phyloP scores from a whole-genome alignment of 2,888 invertebrate genomes.

The Antheraea yamamai region DNA sequence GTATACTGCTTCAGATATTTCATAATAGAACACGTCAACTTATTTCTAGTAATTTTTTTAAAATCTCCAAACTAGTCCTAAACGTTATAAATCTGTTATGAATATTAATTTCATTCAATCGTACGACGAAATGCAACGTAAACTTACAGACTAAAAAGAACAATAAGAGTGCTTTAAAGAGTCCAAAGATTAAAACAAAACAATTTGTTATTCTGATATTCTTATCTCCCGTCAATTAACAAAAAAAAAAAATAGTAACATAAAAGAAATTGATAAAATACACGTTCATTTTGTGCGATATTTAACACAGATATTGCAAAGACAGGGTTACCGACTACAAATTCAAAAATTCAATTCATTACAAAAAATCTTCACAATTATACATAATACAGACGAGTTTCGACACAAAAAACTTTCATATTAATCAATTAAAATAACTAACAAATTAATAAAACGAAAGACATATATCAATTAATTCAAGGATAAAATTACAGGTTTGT shows the following conservation, averaged over 20 bases:
- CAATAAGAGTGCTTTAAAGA: conserved; percentile 61
- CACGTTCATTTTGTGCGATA: conserved; percentile 41
- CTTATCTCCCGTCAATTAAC: conserved; percentile 53
- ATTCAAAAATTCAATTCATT: not conserved
- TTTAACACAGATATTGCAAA: conserved; percentile 67
- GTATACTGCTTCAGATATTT: conserved; percentile 82
- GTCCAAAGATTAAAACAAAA: conserved; percentile 66
- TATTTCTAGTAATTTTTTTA: conserved; percentile 57
- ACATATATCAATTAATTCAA: not conserved
- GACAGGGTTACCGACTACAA: conserved; percentile 32
- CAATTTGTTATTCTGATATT: conserved; percentile 59
- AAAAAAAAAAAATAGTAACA: conserved; percentile 9
- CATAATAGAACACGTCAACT: conserved; percentile 79
- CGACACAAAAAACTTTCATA: not conserved
- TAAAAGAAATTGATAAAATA: conserved; percentile 27
- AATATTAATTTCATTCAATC: conserved; percentile 35
- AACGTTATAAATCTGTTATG: not conserved
- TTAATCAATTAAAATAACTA: not conserved
- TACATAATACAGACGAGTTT: not conserved
- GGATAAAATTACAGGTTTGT: not conserved
- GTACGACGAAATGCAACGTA: conserved; percentile 44
- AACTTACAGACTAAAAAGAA: conserved; percentile 50
- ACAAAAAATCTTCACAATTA: not conserved
- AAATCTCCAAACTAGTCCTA: conserved; percentile 50
- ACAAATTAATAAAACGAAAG: not conserved